These are phyloP conservation scores for Strigamia maritima DNA, from an alignment of 2,888 invertebrate genomes.

Conservation along the genomic window DNA sequence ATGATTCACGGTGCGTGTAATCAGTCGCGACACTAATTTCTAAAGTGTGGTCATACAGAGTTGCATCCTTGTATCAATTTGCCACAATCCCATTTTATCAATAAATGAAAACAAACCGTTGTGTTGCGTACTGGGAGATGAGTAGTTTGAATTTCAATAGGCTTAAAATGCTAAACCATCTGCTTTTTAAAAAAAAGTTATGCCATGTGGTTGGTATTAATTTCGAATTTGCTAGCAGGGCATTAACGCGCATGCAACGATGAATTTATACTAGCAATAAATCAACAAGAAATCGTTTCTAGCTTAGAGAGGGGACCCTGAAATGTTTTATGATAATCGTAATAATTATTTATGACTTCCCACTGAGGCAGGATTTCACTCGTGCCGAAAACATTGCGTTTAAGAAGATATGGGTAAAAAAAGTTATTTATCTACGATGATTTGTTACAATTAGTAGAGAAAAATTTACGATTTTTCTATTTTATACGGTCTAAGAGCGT, in stretches of 20 bases:
- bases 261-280: constrained; percentile 15
- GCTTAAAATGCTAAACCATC: neutral
- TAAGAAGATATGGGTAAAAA: neutral
- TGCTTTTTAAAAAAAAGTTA: neutral
- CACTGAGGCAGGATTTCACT: constrained; percentile 9
- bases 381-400: neutral
- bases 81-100: neutral
- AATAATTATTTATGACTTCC: constrained; percentile 27
- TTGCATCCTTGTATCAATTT: neutral
- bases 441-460: constrained; percentile 3
- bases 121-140: neutral
- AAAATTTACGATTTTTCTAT: neutral
- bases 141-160: constrained; percentile 2
- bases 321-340: constrained; percentile 27
- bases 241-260: constrained; percentile 27
- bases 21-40: constrained; percentile 13
- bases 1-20: constrained; percentile 5
- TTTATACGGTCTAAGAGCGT: no score
- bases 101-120: neutral
- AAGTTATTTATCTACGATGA: neutral
- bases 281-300: constrained; percentile 29
- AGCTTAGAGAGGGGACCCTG: constrained; percentile 12
- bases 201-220: constrained; percentile 20
- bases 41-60: neutral
- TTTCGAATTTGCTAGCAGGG: constrained; percentile 26